phyloP scores from a whole-genome alignment of 2,888 invertebrate species.

The Caenorhabditis sinica region DNA sequence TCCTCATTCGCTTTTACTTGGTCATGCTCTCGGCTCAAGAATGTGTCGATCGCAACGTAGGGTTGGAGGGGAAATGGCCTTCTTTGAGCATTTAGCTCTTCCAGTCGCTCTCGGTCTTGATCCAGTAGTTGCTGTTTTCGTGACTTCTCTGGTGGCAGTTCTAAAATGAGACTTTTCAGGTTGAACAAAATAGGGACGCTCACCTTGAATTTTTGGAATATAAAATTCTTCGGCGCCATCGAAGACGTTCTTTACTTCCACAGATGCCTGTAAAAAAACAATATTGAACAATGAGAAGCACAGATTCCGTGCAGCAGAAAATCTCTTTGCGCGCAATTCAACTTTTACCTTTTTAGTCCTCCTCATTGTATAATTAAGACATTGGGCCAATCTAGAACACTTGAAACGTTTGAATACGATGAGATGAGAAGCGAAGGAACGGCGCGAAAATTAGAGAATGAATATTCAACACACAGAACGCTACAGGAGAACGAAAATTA shows the following conservation, averaged over 20 bases:
- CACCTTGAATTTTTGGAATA: too few relatives aligned
- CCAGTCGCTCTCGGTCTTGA: background rate
- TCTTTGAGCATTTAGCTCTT: slow-evolving; percentile 1
- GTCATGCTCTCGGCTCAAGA: background rate
- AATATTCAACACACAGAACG: too few relatives aligned
- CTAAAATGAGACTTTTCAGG: background rate
- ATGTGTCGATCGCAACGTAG: background rate
- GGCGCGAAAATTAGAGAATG: too few relatives aligned
- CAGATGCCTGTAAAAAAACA: background rate
- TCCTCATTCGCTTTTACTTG: background rate
- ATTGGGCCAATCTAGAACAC: background rate
- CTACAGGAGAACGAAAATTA: too few relatives aligned
- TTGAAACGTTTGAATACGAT: background rate
- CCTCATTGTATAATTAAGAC: background rate
- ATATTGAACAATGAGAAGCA: background rate
- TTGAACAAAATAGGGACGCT: too few relatives aligned
- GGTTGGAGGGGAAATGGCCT: background rate
- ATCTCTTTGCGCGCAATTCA: background rate
- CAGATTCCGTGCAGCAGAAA: background rate
- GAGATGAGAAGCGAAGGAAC: too few relatives aligned
- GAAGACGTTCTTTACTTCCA: too few relatives aligned
- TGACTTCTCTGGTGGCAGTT: slow-evolving; percentile 1
- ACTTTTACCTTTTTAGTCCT: background rate
- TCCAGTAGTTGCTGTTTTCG: slow-evolving; percentile 10
- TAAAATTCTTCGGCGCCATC: too few relatives aligned